These are phyloP conservation scores for Dryas iulia DNA, from an alignment of 1,140 invertebrate genomes.

Conservation along the genomic window DNA sequence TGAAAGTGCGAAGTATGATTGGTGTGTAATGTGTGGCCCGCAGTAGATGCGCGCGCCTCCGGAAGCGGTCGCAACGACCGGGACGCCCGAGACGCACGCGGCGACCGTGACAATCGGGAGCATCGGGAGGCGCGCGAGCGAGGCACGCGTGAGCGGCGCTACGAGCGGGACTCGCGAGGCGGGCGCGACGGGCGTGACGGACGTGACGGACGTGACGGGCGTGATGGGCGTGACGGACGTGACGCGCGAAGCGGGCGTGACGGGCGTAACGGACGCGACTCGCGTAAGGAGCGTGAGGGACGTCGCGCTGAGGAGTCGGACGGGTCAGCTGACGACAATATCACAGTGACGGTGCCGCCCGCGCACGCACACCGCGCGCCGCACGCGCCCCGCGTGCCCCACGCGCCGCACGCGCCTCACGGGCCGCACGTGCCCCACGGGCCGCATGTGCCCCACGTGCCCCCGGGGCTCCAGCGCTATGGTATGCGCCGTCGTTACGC, in stretches of 20 bases:
- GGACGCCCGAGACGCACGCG: background rate
- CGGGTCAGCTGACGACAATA: slow-evolving; percentile 81
- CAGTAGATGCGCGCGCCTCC: slow-evolving; percentile 34
- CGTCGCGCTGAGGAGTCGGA: slow-evolving; percentile 72
- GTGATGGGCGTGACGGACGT: background rate
- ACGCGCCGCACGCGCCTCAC: slow-evolving; percentile 10
- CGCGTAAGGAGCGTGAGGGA: slow-evolving; percentile 1
- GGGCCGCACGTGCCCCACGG: slow-evolving; percentile 7
- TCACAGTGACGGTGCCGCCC: slow-evolving; percentile 80
- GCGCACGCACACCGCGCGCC: slow-evolving; percentile 33
- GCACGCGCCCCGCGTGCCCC: background rate
- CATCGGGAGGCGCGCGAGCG: too few species aligned
- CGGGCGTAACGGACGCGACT: slow-evolving; percentile 1
- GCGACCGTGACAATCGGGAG: background rate
- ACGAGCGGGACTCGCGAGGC: background rate
- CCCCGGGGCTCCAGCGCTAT: slow-evolving; percentile 42
- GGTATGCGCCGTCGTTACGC: slow-evolving; percentile 41
- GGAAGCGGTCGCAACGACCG: slow-evolving; percentile 3
- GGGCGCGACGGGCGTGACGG: background rate
- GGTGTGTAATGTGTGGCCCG: slow-evolving; percentile 33
- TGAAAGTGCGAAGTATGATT: slow-evolving; percentile 6
- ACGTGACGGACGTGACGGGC: background rate
- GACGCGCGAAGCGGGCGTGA: slow-evolving; percentile 2
- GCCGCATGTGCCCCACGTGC: slow-evolving; percentile 16
- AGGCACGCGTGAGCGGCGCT: background rate